Conservation (phyloP, 1,140 invertebrate genomes). For the Pseudachorutes palmiensis region DNA sequence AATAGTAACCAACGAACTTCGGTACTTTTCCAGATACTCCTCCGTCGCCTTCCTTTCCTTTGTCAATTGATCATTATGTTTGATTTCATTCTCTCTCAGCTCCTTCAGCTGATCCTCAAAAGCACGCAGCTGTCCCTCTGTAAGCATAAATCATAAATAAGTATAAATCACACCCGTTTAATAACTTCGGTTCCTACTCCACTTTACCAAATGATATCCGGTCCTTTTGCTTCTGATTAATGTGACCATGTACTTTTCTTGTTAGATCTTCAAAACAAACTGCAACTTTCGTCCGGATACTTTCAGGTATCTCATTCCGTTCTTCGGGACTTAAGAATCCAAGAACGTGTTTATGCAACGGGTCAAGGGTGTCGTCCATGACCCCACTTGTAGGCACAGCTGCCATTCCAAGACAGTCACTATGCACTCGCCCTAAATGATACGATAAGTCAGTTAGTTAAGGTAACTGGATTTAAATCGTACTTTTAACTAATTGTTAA, state of each 20-base stretch:
- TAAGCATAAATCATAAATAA: not conserved
- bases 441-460: too few relatives aligned
- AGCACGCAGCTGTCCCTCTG: slow-evolving; percentile 9
- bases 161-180: too few relatives aligned
- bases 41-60: slow-evolving; percentile 15
- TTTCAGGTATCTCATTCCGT: slow-evolving; percentile 8
- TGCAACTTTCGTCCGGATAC: slow-evolving; percentile 11
- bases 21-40: slow-evolving; percentile 13
- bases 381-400: too few relatives aligned
- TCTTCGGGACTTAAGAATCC: slow-evolving; percentile 15
- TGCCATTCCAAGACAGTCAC: too few relatives aligned
- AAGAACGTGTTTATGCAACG: not conserved
- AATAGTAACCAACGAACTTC: not conserved
- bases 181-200: too few relatives aligned
- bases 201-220: slow-evolving; percentile 7
- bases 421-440: too few relatives aligned
- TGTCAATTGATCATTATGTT: slow-evolving; percentile 11
- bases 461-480: too few relatives aligned
- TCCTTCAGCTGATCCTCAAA: slow-evolving; percentile 14
- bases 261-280: slow-evolving; percentile 14
- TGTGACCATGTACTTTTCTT: slow-evolving; percentile 11
- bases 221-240: slow-evolving; percentile 10
- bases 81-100: not conserved
- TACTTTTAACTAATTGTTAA: too few relatives aligned
- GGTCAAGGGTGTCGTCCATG: not conserved